A percentile compares a stretch with the other conserved stretches of the same genome.
These are phyloP conservation scores for Drosophila orosa DNA, from an alignment of 1,140 invertebrate genomes.

Conservation along the genomic window DNA sequence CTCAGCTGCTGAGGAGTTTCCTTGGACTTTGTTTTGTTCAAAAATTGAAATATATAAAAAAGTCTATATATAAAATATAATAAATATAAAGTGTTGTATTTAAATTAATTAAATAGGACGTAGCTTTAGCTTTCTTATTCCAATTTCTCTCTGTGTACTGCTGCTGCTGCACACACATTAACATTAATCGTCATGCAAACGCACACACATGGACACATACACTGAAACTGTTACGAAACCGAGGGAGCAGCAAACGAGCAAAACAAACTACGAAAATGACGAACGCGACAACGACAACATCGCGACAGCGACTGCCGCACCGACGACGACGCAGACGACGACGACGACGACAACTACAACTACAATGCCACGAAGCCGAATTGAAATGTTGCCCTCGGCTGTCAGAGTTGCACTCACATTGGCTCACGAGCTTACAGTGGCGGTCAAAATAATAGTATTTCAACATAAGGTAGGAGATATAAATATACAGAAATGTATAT, in stretches of 20 bases:
- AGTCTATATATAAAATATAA: not conserved
- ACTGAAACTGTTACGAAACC: constrained; percentile 55
- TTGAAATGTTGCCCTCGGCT: constrained; percentile 76
- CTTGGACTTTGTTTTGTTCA: not conserved
- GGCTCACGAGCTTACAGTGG: not conserved
- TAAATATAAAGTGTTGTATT: too few species aligned
- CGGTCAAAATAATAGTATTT: not conserved
- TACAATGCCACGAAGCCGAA: constrained; percentile 53
- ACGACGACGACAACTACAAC: constrained; percentile 24
- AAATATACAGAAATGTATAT: not conserved
- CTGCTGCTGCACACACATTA: constrained; percentile 50
- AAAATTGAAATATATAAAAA: not conserved
- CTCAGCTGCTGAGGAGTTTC: too few species aligned
- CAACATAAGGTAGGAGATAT: too few species aligned
- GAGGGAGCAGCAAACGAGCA: constrained; percentile 41
- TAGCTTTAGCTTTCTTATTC: not conserved
- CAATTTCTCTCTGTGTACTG: constrained; percentile 6
- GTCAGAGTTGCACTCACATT: constrained; percentile 42
- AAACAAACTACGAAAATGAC: constrained; percentile 49
- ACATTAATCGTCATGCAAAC: constrained; percentile 50
- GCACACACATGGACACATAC: constrained; percentile 18
- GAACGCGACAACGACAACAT: constrained; percentile 38
- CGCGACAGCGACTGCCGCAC: constrained; percentile 14
- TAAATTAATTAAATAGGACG: not conserved
- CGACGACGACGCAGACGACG: constrained; percentile 29